Evolutionary conservation across 53 echinoderm and acorn worm genomes (phyloP).

Genomic region (Stichopus horrens): DNA sequence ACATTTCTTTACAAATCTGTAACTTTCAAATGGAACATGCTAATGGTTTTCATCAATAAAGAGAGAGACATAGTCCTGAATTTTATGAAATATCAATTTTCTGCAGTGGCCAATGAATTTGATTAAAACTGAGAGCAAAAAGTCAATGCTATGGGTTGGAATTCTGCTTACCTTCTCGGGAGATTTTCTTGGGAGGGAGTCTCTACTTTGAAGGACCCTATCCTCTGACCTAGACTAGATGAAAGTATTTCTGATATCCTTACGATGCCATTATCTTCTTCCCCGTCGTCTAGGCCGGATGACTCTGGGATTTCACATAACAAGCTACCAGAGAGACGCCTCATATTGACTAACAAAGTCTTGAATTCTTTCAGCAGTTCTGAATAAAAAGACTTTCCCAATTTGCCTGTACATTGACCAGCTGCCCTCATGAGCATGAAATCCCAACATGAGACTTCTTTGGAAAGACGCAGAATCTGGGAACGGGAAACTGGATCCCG

Average conservation of each 20-base stretch:
- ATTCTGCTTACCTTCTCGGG: slow-evolving; percentile 8
- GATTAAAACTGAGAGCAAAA: too few species aligned
- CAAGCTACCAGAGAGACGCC: not conserved
- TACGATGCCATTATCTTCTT: slow-evolving; percentile 11
- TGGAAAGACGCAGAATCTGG: slow-evolving; percentile 27
- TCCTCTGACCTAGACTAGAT: slow-evolving; percentile 8
- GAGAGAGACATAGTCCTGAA: too few species aligned
- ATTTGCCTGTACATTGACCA: slow-evolving; percentile 13
- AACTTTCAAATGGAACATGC: too few species aligned
- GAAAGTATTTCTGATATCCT: slow-evolving; percentile 14
- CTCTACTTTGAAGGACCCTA: slow-evolving; percentile 16
- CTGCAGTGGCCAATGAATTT: too few species aligned
- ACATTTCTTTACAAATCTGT: too few species aligned
- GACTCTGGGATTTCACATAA: slow-evolving; percentile 17
- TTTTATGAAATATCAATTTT: too few species aligned
- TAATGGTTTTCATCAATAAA: too few species aligned
- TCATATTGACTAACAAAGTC: slow-evolving; percentile 28
- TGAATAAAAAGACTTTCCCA: not conserved
- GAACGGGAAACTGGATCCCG: not conserved
- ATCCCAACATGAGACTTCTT: slow-evolving; percentile 24
- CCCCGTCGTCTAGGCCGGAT: not conserved
- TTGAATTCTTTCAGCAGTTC: slow-evolving; percentile 37
- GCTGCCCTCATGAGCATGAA: slow-evolving; percentile 41
- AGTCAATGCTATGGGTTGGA: not conserved
- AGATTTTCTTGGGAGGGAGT: not conserved